These are phyloP conservation scores for Hyles lineata DNA, from an alignment of 2,888 invertebrate genomes.

Conservation along the genomic window DNA sequence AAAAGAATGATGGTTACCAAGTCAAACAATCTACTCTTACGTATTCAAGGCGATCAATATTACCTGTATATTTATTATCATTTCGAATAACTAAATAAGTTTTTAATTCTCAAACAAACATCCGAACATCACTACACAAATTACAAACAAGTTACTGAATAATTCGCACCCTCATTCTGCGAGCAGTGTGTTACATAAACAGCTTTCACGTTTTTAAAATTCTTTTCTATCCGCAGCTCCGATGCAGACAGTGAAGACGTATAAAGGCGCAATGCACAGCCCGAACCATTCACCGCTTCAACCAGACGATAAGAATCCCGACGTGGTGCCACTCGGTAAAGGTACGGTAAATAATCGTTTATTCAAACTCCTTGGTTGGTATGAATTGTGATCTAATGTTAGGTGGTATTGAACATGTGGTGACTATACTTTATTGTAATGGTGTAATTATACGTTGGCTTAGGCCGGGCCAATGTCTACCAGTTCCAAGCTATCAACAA, in stretches of 20 bases:
- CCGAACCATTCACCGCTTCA: conserved; percentile 85
- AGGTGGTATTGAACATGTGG: not conserved
- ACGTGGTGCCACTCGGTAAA: conserved; percentile 94
- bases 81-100: no score
- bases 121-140: no score
- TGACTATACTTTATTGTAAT: not conserved
- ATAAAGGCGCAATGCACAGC: conserved; percentile 88
- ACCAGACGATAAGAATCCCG: conserved; percentile 95
- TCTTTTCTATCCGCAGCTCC: conserved; percentile 64
- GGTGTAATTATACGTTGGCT: no score
- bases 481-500: no score
- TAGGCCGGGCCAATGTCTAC: no score
- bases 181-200: not conserved
- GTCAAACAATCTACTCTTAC: no score
- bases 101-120: no score
- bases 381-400: not conserved
- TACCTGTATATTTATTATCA: no score
- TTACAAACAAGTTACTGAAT: no score
- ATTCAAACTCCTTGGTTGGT: conserved; percentile 21
- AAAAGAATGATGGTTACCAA: no score
- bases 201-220: conserved; percentile 27
- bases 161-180: no score
- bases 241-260: conserved; percentile 73
- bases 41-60: no score
- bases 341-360: conserved; percentile 77